Evolutionary conservation across 1,140 invertebrate genomes (phyloP).

Genomic region (Habropoda laboriosa): DNA sequence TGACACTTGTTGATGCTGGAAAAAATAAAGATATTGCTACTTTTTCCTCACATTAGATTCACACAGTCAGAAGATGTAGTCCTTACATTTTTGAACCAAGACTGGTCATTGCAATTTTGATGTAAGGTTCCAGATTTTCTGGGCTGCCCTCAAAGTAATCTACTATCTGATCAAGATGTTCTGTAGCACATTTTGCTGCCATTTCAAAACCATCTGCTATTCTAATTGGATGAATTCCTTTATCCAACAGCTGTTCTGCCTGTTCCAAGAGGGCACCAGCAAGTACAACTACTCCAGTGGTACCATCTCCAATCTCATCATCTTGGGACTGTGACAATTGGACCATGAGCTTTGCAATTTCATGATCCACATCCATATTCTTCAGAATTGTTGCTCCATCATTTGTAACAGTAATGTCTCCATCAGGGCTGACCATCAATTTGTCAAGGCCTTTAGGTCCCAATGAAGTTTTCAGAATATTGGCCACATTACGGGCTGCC

Average conservation of each 20-base stretch:
- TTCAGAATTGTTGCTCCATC: slow-evolving; percentile 99
- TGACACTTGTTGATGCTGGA: slow-evolving; percentile 92
- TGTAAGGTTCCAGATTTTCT: slow-evolving; percentile 93
- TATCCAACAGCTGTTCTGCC: slow-evolving; percentile 95
- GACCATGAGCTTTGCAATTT: slow-evolving; percentile 99
- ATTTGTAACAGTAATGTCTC: slow-evolving; percentile 99
- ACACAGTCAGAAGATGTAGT: slow-evolving; percentile 17
- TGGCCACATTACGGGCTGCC: slow-evolving; percentile 95
- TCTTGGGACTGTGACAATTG: slow-evolving; percentile 99
- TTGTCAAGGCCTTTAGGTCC: slow-evolving; percentile 99
- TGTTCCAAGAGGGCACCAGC: slow-evolving; percentile 97
- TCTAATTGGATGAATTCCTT: slow-evolving; percentile 99
- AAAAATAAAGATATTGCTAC: slow-evolving; percentile 38
- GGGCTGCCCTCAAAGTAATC: slow-evolving; percentile 93
- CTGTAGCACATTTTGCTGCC: slow-evolving; percentile 94
- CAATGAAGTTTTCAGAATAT: slow-evolving; percentile 95
- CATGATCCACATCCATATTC: slow-evolving; percentile 99
- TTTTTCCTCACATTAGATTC: background rate
- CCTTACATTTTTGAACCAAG: slow-evolving; percentile 98
- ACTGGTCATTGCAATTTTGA: slow-evolving; percentile 98
- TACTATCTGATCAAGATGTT: slow-evolving; percentile 94
- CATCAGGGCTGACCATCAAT: slow-evolving; percentile 98
- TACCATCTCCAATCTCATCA: slow-evolving; percentile 99
- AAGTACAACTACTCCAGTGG: slow-evolving; percentile 98
- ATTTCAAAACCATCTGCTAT: slow-evolving; percentile 99